Evolutionary conservation across 2,797 vertebrate species (phyloP).

Genomic region (Ficedula albicollis): DNA sequence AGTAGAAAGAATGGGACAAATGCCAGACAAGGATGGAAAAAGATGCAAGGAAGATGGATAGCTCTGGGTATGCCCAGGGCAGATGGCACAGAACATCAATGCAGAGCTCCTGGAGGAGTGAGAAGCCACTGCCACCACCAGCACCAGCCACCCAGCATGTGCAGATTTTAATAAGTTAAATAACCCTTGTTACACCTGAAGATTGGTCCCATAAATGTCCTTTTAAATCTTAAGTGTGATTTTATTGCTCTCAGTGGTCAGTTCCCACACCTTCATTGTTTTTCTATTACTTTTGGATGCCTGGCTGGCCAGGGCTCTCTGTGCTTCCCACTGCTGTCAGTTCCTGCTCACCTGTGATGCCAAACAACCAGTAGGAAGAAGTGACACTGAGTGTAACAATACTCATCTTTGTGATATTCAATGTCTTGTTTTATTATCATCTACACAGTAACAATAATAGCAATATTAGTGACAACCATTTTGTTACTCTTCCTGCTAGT

Average conservation of each 20-base stretch:
- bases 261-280: neutral
- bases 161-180: neutral
- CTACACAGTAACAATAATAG: conserved; percentile 15
- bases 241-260: neutral
- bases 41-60: neutral
- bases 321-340: neutral
- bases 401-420: conserved; percentile 12
- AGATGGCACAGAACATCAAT: neutral
- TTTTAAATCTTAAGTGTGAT: neutral
- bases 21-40: neutral
- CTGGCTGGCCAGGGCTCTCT: neutral
- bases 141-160: neutral
- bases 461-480: conserved; percentile 26
- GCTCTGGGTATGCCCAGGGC: neutral
- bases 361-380: neutral
- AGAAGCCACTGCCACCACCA: neutral
- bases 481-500: conserved; percentile 6
- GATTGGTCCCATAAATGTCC: neutral
- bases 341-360: neutral
- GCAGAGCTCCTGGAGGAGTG: neutral
- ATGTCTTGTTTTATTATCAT: conserved; percentile 36
- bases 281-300: neutral
- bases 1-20: neutral
- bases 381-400: neutral
- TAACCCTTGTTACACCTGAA: neutral